Evolutionary conservation across 2,888 invertebrate species (phyloP), one percentile per base, ranked within the genome.

Genomic region (Philaethria dido): DNA sequence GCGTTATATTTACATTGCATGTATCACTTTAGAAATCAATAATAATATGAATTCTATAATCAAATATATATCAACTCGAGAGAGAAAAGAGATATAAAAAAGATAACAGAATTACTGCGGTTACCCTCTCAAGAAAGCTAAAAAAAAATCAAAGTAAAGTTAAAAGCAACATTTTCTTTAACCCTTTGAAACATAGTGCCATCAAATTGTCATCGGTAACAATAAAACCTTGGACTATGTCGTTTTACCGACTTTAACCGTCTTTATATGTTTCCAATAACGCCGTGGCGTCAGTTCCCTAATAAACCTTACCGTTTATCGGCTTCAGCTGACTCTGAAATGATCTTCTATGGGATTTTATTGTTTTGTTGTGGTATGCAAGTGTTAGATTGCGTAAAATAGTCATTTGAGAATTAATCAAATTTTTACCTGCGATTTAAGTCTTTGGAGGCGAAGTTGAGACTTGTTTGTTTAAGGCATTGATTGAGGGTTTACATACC

Each of bases 211-310:
- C 33, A 33, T 44, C 14, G 42, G 25, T 48, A 48, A 64, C 42
- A 64, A 59, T 59, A 59, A 63, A 48, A 42, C 18, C 47, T 60
- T 62, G 20, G 59, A 65, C 64, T 55, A 60, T 60, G 65, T 63
- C 45, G 14, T 29, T 60, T 45, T 60, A 60, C 16, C 45, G 25
- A 22, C 48, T 68, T 68, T 65, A 68, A 67, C 62, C 62, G 64
- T 25, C 65, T 70, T 70, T 65, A 68, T 70, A 62, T 47, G 48
- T 68, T 70, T 70, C 68, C 70, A 62, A 68, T 70, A 70, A 48
- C 62, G 54, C 54, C 45, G 62, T 54, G 65, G 70, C 68, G 65
- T 64, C 70, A 29, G 54, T 59, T 59, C 18, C 48, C 55, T 64
- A 64, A 63, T 67, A 69, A 66, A 62, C 64, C 62, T 18, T 18